Base-by-base conservation (phyloP, 2,888 invertebrate genomes). In the Drosophila nr. perissopoda region DNA sequence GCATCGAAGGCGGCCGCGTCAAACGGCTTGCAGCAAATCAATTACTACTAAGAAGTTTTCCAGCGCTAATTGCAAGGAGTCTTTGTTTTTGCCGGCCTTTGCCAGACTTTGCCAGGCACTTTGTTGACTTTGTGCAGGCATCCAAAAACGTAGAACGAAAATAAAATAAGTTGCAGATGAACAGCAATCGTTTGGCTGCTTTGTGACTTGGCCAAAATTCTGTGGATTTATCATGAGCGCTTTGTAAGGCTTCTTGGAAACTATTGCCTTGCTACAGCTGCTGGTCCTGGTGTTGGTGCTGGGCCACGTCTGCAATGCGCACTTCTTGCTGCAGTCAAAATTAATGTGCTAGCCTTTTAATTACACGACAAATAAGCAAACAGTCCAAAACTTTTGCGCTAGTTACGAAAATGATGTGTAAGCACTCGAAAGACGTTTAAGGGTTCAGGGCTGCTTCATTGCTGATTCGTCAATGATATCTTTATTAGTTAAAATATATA, bases 281-380 rank as follows among this genome's bases (percentile, higher is more conserved):
- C 67, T 21, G 21, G 25, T 42, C 29, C 51, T 27, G 51, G 3
- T 1, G 18, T 6, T 38, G n/a, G 21, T 53, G 48, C 62, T 52
- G 58, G 53, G 76, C 65, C 69, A 80, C 69, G 71, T 76, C 84
- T 80, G 84, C 84, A 84, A 69, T 84, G 84, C 84, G 87, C 76
- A 80, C 73, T 83, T 85, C 76, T 78, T 70, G 78, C 83, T 73
- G 80, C 84, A 83, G 80, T 76, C 61, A 72, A 81, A 87, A 86
- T 86, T 85, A 86, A 86, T 86, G 86, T 79, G 83, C 87, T 69
- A 74, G 87, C 83, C 87, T 87, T 86, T 87, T 86, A 86, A 86
- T 86, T 86, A 83, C 76, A 79, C 79, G 81, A 84, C 80, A 87
- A 86, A 86, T 80, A 84, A 89, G 87, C 82, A 87, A 84, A 83